Percentiles rank a stretch among this genome's conserved stretches.
phyloP scores from a whole-genome alignment of 2,113 vertebrate species.

The Myrmophylax atrothorax region DNA sequence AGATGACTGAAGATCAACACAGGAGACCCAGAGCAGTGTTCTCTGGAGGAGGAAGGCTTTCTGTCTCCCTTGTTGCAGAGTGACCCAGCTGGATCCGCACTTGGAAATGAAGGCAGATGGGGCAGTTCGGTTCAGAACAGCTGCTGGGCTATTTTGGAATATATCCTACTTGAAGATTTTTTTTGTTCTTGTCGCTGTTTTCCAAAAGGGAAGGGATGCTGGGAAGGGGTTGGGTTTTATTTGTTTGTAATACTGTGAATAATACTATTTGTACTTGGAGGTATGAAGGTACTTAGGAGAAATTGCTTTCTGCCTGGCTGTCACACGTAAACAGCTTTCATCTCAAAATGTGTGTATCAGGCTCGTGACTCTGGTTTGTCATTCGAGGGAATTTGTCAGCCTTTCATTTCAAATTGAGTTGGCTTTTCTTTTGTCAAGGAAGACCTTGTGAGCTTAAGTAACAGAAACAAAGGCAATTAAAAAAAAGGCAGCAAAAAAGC shows the following conservation, averaged over 20 bases:
- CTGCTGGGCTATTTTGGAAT: not conserved
- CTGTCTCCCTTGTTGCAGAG: not conserved
- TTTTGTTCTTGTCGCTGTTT: too few relatives aligned
- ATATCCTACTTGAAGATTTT: not conserved
- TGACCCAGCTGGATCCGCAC: not conserved
- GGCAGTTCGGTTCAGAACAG: not conserved
- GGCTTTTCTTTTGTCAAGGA: slow-evolving; percentile 36
- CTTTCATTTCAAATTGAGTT: not conserved
- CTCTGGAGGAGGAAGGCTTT: not conserved
- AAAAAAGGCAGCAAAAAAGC: not conserved
- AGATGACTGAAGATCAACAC: not conserved
- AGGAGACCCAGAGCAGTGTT: not conserved
- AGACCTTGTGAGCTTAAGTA: not conserved
- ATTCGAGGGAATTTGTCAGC: slow-evolving; percentile 4
- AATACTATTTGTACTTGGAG: slow-evolving; percentile 38
- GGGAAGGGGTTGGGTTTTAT: not conserved
- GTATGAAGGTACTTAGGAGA: slow-evolving; percentile 19
- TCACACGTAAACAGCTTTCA: not conserved
- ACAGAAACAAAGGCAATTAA: slow-evolving; percentile 46
- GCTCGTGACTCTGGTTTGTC: not conserved
- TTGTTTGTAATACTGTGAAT: slow-evolving; percentile 24
- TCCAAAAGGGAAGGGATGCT: not conserved
- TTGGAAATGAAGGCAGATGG: not conserved
- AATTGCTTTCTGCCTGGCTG: slow-evolving; percentile 15
- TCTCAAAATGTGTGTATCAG: not conserved